A percentile compares a stretch with the other conserved stretches of the same genome.
Conservation (phyloP, 2,113 vertebrate genomes). For the Dinomys branickii region DNA sequence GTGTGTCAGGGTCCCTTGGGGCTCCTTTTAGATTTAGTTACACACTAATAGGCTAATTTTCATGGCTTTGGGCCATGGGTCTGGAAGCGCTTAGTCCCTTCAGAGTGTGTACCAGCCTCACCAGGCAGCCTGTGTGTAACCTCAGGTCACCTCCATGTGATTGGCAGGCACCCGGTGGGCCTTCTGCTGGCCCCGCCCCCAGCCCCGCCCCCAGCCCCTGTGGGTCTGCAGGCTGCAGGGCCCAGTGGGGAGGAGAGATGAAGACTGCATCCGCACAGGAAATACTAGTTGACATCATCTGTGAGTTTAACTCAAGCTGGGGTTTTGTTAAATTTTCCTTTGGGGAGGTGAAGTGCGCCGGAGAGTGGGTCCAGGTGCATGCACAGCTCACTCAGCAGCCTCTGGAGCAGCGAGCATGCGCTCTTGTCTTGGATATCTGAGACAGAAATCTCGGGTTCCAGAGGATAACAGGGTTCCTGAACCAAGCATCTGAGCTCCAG, state of each 20-base stretch:
- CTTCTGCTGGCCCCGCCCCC: not conserved
- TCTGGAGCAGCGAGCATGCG: accelerated
- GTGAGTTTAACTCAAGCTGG: not conserved
- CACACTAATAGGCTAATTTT: not conserved
- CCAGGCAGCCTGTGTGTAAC: not conserved
- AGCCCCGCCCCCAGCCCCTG: accelerated
- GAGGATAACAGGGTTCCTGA: too few relatives aligned
- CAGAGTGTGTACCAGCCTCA: not conserved
- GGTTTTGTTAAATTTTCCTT: not conserved
- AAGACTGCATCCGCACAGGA: too few relatives aligned
- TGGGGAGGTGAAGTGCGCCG: not conserved
- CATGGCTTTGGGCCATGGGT: not conserved
- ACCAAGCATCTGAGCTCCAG: not conserved
- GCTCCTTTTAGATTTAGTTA: not conserved
- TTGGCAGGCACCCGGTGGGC: accelerated
- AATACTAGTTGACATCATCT: not conserved
- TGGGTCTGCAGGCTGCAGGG: not conserved
- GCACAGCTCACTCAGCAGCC: not conserved
- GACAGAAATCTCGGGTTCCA: not conserved
- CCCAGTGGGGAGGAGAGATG: accelerated
- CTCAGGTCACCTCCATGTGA: not conserved
- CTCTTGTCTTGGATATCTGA: not conserved
- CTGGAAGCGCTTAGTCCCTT: not conserved
- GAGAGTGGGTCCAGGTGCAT: not conserved
- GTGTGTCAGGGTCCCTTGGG: not conserved